Base-by-base conservation (phyloP, 2,888 invertebrate species). In the Anoplius nigerrimus region DNA sequence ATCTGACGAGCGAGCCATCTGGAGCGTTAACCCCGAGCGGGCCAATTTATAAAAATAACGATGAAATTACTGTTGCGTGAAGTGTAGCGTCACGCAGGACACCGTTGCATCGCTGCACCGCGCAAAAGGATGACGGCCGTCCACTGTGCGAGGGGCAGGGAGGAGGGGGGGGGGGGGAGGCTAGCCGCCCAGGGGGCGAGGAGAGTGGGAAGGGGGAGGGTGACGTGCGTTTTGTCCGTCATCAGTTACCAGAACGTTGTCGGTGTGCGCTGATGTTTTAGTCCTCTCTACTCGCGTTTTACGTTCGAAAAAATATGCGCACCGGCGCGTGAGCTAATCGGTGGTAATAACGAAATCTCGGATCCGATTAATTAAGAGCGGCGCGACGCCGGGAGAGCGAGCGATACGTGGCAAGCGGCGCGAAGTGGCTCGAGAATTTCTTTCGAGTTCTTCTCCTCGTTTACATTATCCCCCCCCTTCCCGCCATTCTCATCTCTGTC, bases 31-130 rank as follows among this genome's bases (percentile, higher is more conserved):
- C 87, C 84, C 84, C 74, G 71, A 75, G 74, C 84, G 79, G 84
- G 83, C 87, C 88, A 88, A 88, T 88, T 88, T 88, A 87, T 87
- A 88, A 88, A 88, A 88, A 88, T 88, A 88, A 88, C 88, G 88
- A 88, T 87, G 86, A 86, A 88, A 88, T 87, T 84, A 88, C 86
- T 88, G 88, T 88, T 85, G 87, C 88, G 85, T 88, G 84, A 88
- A 87, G 75, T 78, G 79, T 81, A 78, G 77, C 82, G 77, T 75
- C 78, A 81, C 79, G 79, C 78, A 79, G 79, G 79, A 82, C 78
- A 84, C 78, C 78, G 79, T 75, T 78, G 80, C 76, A 82, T 74
- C 79, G 76, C 56, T 78, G 82, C 82, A 81, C 74, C 75, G 79
- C 61, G 77, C 77, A 74, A 79, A 75, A 77, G 79, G 79, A 79